Base-by-base conservation (phyloP, 2,113 vertebrate species). In the Acrocephalus arundinaceus region DNA sequence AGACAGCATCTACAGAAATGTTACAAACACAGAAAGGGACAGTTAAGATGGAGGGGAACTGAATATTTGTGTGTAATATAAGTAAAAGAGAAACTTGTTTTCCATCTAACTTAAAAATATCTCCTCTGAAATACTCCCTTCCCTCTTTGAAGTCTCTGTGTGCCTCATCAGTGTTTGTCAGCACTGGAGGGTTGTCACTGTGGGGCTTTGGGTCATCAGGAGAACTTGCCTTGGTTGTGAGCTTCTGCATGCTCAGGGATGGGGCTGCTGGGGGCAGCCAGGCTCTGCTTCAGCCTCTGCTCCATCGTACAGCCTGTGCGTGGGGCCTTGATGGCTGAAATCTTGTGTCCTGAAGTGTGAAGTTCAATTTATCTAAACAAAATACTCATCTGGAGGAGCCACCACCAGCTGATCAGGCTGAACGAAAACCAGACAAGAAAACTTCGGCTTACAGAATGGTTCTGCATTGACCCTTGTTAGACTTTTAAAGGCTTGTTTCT, bases 191-290 rank as follows among this genome's bases (percentile, higher is more conserved):
- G 13, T 5, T 59, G 27, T 52, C 61, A 41, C 9, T 55, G 15
- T 61, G 15, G 4, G 68, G 27, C 23, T 63, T 67, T 31, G 39
- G 33, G n/a, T 39, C 25, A 21, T 39, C 28, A n/a, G 46, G 27
- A 57, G 82, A 66, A 30, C 7, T 59, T 79, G 20, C 9, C 30
- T 18, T 51, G 18, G 35, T 35, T 35, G 7, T 35, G 35, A 35
- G 35, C 2, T 27, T 31, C n/a, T 78, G 15, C n/a, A 15, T 0
- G 0, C 23, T 15, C 0, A 0, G 25, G 15, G 21, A 19, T 23
- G 11, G 58, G 21, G 20, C 30, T 57, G 58, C 48, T 10, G 12
- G 20, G 2, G 2, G 16, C 0, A 0, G 23, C 23, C 25, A n/a
- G 30, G 16, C 27, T 70, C 30, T 33, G 7, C 2, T 3, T 28